Evolutionary conservation across 2,888 invertebrate genomes (phyloP), one percentile per base, ranked within the genome.

Genomic region (Heliconius ismenius): DNA sequence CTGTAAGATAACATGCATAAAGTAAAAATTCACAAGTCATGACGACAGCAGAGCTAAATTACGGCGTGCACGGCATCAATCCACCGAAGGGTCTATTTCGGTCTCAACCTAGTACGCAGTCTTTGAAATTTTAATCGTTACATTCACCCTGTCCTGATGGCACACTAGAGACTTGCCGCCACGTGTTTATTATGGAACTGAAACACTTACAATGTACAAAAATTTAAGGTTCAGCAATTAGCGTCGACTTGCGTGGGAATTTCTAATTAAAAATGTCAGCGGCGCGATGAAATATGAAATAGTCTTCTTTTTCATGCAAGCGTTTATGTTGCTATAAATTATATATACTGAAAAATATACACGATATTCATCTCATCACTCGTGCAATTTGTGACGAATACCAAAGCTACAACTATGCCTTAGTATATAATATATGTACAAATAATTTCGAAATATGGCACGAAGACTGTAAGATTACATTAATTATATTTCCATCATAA

Each of bases 71-170:
- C 84, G 87, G 85, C 86, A 86, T 91, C 90, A 89, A 89, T 90
- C 89, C 87, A 86, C 83, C 83, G 87, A 88, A 89, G 89, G 89
- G 88, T 87, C 91, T 92, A 92, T 92, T 92, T 91, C 87, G 89
- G 92, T 90, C 89, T 88, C 88, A 86, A 79, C 77, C 88, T 86
- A 79, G 74, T 77, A 79, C 88, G 89, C 90, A 89, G 87, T 91
- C 90, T 92, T 93, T 93, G 91, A 93, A 93, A 93, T 92, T 93
- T 93, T 93, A 92, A 93, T 93, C 88, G 93, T 91, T 90, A 90
- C 93, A 91, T 93, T 93, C 93, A 93, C 93, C 91, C 92, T 88
- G 88, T 84, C 86, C 88, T 86, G 86, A 89, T 91, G 90, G 90
- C 89, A 89, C 90, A 89, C 88, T 88, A 82, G 89, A 87, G 89